Evolutionary conservation across 2,797 vertebrate species (phyloP), one percentile per base, ranked within the genome.

Genomic region (Melanotaenia nigrans): DNA sequence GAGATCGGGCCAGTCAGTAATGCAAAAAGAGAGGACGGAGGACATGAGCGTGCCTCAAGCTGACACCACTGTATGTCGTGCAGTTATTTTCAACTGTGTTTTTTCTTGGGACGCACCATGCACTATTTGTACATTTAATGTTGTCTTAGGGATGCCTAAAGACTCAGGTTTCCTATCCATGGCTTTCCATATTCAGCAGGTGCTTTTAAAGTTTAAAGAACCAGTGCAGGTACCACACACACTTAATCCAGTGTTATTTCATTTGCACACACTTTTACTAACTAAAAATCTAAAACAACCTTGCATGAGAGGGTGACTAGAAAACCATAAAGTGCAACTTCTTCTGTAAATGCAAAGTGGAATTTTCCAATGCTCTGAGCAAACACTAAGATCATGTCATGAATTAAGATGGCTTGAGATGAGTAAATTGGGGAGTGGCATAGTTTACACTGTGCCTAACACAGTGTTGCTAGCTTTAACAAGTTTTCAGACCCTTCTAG

Each of bases 351-450:
- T 38, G 47, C 78, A 61, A 67, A 58, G 51, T 72, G 75, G 68
- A 59, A 71, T 79, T 73, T 65, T 71, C 69, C 51, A 38, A 45
- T 61, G 36, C 75, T 55, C 72, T 53, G 55, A 72, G 69, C 66
- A 74, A 89, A 78, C 68, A 74, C 38, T 3, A 22, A 68, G 57
- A 64, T 72, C 69, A 58, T 87, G 81, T 85, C 79, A 85, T 92
- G 81, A 88, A 89, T 89, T 77, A 73, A 90, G 66, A 81, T 79
- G 68, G 73, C 85, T 86, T 25, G 75, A 78, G 81, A 88, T 90
- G 86, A 80, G 86, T 86, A 88, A 90, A 92, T 91, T 90, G 86
- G 76, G 72, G 74, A 81, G 74, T 45, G 73, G 84, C 83, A 78
- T 74, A 75, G 85, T 80, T 73, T 57, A 83, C 77, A 86, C 76